Conservation (phyloP, 2,797 vertebrate genomes). For the Parauchenoglanis ngamensis region DNA sequence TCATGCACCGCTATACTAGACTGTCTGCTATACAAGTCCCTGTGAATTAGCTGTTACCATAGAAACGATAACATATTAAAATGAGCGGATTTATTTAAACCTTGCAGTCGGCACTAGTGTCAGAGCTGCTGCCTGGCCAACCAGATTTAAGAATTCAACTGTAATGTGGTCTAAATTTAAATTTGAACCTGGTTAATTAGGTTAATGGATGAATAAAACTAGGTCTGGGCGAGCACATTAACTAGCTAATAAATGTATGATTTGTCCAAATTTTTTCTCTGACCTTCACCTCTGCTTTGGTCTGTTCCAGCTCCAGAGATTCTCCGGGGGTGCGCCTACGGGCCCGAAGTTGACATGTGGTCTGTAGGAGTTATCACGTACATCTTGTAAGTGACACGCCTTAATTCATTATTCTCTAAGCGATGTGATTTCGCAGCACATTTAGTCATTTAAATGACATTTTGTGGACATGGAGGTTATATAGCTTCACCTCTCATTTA, state of each 20-base stretch:
- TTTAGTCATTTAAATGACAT: not conserved
- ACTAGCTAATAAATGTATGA: not conserved
- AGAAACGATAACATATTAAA: not conserved
- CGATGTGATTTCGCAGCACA: conserved; percentile 24
- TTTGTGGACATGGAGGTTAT: not conserved
- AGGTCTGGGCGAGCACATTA: not conserved
- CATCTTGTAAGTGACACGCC: conserved; percentile 81
- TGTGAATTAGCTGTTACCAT: not conserved
- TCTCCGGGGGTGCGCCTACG: conserved; percentile 83
- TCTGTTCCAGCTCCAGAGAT: conserved; percentile 81
- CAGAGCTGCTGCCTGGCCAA: not conserved
- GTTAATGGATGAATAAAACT: not conserved
- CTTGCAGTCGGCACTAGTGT: not conserved
- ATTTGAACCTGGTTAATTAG: not conserved
- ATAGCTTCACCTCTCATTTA: not conserved
- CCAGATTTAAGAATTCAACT: not conserved
- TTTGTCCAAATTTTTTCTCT: not conserved
- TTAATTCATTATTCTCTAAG: conserved; percentile 32
- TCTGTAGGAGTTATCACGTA: conserved; percentile 88
- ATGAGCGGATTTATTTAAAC: not conserved
- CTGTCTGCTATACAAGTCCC: not conserved
- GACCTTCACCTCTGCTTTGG: conserved; percentile 23
- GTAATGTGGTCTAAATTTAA: not conserved
- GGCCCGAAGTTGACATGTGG: conserved; percentile 90
- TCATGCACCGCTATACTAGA: not conserved